Percentiles rank a stretch among this genome's conserved stretches.
Evolutionary conservation across 2,113 vertebrate genomes (phyloP).

Genomic region (Penelope pileata): DNA sequence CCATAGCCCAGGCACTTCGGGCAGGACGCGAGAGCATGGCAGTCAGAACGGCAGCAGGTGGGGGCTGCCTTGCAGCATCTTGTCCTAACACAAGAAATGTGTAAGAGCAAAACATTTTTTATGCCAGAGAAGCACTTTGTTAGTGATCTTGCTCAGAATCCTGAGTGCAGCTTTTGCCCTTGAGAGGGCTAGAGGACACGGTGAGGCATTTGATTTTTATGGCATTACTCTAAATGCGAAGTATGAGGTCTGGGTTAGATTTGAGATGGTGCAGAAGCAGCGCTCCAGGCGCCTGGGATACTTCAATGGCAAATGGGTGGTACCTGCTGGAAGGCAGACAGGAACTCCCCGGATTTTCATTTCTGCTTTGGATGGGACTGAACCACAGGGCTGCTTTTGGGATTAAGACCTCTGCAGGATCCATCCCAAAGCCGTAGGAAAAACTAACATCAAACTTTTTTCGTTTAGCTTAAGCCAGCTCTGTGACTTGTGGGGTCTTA

Average conservation of each 20-base stretch:
- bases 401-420: not conserved
- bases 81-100: not conserved
- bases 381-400: not conserved
- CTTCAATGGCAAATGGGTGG: not conserved
- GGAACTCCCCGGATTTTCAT: not conserved
- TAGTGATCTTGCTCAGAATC: not conserved
- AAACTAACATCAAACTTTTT: not conserved
- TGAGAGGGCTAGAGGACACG: not conserved
- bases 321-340: not conserved
- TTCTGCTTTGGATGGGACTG: not conserved
- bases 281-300: not conserved
- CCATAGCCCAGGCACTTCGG: not conserved
- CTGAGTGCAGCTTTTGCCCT: not conserved
- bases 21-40: not conserved
- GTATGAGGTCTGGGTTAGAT: not conserved
- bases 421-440: not conserved
- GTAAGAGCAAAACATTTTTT: not conserved
- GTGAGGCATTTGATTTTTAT: constrained; percentile 10
- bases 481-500: constrained; percentile 18
- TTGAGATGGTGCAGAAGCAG: constrained; percentile 10
- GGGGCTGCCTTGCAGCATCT: not conserved
- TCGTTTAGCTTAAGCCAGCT: not conserved
- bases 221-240: not conserved
- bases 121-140: not conserved
- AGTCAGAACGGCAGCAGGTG: not conserved